Percentiles rank a stretch among this genome's conserved stretches.
Evolutionary conservation across 2,797 vertebrate genomes (phyloP).

Genomic region (Myripristis jacobus): DNA sequence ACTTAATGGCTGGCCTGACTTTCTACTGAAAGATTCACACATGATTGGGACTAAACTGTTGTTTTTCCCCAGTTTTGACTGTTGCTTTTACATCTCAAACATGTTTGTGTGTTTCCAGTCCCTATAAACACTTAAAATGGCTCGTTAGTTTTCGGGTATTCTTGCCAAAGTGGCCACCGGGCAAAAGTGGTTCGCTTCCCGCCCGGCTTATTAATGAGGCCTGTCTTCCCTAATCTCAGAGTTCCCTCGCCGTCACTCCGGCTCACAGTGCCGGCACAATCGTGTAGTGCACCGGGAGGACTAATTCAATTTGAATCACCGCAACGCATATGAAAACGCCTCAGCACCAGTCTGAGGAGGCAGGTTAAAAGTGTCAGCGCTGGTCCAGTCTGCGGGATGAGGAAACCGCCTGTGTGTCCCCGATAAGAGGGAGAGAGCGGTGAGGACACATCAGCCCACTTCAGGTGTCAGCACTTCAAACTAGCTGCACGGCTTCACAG

Average conservation of each 20-base stretch:
- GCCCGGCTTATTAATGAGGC: neutral
- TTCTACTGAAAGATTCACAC: too few relatives aligned
- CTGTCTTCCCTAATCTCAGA: constrained; percentile 39
- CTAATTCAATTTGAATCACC: constrained; percentile 57
- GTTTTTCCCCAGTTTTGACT: too few relatives aligned
- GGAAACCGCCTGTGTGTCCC: constrained; percentile 70
- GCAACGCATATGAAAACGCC: constrained; percentile 53
- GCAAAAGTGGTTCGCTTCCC: constrained; percentile 1
- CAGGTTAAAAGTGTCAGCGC: constrained; percentile 53
- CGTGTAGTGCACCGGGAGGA: constrained; percentile 41
- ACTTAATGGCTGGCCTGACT: too few relatives aligned
- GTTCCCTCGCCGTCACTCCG: constrained; percentile 28
- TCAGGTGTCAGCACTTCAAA: constrained; percentile 80
- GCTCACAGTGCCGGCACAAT: constrained; percentile 30
- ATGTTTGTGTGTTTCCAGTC: too few relatives aligned
- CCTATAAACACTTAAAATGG: neutral
- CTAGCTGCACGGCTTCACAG: constrained; percentile 55
- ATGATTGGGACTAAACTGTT: too few relatives aligned
- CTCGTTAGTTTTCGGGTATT: neutral
- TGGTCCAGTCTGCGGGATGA: constrained; percentile 60
- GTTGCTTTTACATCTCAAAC: too few relatives aligned
- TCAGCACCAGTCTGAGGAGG: constrained; percentile 32
- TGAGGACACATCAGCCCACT: constrained; percentile 66
- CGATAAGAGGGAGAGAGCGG: constrained; percentile 71
- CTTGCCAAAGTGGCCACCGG: constrained; percentile 1